Conservation (phyloP, 2,113 vertebrate genomes). For the Terrapene triunguis region DNA sequence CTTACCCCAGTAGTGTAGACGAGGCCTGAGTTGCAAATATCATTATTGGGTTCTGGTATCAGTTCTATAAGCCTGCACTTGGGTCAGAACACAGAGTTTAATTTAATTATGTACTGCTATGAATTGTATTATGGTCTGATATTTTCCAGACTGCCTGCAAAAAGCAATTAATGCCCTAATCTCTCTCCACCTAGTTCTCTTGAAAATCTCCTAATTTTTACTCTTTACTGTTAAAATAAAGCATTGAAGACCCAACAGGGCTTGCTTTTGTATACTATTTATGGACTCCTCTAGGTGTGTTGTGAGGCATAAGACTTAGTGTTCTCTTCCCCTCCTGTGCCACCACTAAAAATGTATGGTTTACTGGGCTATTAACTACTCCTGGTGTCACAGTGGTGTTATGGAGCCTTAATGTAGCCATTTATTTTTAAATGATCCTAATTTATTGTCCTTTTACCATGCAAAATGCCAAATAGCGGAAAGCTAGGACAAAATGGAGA, state of each 20-base stretch:
- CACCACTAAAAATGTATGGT: not conserved
- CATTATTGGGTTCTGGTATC: not conserved
- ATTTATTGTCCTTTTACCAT: conserved; percentile 63
- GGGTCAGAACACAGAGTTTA: not conserved
- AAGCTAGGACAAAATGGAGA: conserved; percentile 70
- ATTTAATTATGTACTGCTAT: not conserved
- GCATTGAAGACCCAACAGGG: not conserved
- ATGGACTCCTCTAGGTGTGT: not conserved
- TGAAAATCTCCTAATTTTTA: not conserved
- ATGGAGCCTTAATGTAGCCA: not conserved
- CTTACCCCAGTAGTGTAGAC: too few species aligned
- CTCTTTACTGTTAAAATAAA: not conserved
- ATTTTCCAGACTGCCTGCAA: not conserved
- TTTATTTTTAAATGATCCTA: conserved; percentile 24
- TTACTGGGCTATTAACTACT: not conserved
- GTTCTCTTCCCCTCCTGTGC: not conserved
- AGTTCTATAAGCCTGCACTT: not conserved
- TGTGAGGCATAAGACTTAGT: not conserved
- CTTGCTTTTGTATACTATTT: not conserved
- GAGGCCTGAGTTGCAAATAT: not conserved
- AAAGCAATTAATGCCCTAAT: not conserved
- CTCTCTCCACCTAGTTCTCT: not conserved
- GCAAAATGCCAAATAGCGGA: conserved; percentile 63
- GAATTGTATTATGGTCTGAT: not conserved
- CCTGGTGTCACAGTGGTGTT: not conserved